Evolutionary conservation across 2,113 vertebrate genomes (phyloP).

Genomic region (Haemorhous mexicanus): DNA sequence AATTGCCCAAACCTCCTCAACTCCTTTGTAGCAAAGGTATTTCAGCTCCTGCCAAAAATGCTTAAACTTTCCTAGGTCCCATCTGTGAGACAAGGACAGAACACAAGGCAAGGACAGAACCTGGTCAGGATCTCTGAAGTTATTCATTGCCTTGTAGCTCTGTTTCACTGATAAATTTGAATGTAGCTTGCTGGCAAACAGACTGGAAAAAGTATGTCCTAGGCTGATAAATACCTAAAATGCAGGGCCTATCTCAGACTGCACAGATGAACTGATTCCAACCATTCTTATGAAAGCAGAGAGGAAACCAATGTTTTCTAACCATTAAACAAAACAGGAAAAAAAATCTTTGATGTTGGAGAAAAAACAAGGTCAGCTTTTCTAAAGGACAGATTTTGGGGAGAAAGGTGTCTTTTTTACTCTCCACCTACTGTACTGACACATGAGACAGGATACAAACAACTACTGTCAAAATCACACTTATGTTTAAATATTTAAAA

Average conservation of each 20-base stretch:
- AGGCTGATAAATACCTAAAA: not conserved
- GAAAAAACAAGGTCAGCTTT: not conserved
- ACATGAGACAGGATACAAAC: not conserved
- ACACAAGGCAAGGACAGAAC: not conserved
- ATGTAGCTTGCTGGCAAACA: not conserved
- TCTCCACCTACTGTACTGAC: not conserved
- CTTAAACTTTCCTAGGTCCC: not conserved
- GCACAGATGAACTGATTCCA: conserved; percentile 20
- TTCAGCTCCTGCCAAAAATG: not conserved
- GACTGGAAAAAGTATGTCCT: not conserved
- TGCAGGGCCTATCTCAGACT: not conserved
- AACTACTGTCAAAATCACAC: not conserved
- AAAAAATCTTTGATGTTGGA: not conserved
- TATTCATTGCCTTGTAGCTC: not conserved
- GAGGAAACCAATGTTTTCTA: not conserved
- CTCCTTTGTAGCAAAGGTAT: not conserved
- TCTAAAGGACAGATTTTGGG: not conserved
- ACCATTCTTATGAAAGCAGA: not conserved
- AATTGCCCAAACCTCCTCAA: not conserved
- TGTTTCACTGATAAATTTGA: not conserved
- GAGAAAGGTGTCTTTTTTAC: not conserved
- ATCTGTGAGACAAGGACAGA: not conserved
- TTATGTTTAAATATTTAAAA: not conserved
- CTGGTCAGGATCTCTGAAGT: not conserved
- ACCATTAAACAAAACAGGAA: not conserved